Percentiles rank a stretch among this genome's conserved stretches.
These are phyloP conservation scores for Anhinga rufa DNA, from an alignment of 2,113 vertebrate species.

Conservation along the genomic window DNA sequence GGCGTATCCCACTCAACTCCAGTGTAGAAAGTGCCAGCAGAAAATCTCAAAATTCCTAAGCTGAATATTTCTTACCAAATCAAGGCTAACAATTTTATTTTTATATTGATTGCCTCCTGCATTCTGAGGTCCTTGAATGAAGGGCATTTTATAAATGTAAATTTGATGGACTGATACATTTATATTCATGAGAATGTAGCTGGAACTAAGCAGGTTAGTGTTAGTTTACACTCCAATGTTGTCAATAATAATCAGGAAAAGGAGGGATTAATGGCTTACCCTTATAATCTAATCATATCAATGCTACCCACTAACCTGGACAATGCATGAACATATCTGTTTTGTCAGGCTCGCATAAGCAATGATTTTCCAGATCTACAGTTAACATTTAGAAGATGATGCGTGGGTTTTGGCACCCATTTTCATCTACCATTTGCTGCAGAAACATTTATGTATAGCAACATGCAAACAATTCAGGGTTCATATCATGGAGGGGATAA, in stretches of 20 bases:
- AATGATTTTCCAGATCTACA: neutral
- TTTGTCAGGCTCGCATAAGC: neutral
- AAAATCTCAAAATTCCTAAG: neutral
- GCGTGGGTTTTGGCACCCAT: neutral
- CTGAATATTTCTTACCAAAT: conserved; percentile 13
- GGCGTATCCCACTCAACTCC: neutral
- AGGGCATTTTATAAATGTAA: conserved; percentile 50
- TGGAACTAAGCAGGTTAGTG: conserved; percentile 40
- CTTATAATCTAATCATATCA: conserved; percentile 24
- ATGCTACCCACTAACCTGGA: neutral
- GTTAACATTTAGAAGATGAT: neutral
- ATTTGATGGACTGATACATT: conserved; percentile 49
- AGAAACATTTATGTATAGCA: neutral
- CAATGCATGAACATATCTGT: neutral
- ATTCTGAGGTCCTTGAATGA: conserved; percentile 40
- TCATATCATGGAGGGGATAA: neutral
- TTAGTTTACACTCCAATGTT: conserved; percentile 44
- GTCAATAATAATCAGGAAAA: conserved; percentile 49
- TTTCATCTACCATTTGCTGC: neutral
- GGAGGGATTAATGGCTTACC: neutral
- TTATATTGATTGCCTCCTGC: conserved; percentile 26
- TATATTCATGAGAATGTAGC: conserved; percentile 52
- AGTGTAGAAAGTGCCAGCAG: neutral
- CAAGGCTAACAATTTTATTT: neutral
- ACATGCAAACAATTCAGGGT: conserved; percentile 7